Conservation (phyloP, 2,797 vertebrate species). For the Clarias fuscus region DNA sequence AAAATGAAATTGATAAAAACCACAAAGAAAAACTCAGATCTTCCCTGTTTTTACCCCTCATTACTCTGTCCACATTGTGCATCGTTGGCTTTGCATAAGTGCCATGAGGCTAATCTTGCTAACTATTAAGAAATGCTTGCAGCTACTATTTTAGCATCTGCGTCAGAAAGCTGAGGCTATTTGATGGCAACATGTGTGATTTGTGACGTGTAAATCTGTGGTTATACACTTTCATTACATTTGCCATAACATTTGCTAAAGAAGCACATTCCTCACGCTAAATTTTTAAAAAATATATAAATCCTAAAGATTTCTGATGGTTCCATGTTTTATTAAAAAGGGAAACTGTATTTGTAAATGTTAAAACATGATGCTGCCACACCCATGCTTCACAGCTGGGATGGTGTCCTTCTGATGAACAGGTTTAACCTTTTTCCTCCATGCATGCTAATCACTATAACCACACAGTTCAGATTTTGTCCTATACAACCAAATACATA, state of each 20-base stretch:
- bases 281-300: background rate
- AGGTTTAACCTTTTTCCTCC: no score
- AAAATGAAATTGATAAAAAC: background rate
- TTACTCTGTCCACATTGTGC: background rate
- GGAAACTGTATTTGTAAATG: no score
- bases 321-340: background rate
- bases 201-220: no score
- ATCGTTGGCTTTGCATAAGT: background rate
- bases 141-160: background rate
- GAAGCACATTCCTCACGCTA: background rate
- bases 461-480: no score
- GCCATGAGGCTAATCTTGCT: background rate
- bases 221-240: background rate
- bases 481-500: no score
- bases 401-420: no score
- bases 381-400: no score
- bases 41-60: background rate
- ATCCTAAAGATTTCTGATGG: background rate
- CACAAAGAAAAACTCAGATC: background rate
- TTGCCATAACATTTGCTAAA: background rate
- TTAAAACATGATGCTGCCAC: no score
- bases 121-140: background rate
- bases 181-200: background rate
- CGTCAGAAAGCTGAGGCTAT: background rate
- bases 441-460: no score